Evolutionary conservation across 2,888 invertebrate species (phyloP).

Genomic region (Tanytarsus gracilentus): DNA sequence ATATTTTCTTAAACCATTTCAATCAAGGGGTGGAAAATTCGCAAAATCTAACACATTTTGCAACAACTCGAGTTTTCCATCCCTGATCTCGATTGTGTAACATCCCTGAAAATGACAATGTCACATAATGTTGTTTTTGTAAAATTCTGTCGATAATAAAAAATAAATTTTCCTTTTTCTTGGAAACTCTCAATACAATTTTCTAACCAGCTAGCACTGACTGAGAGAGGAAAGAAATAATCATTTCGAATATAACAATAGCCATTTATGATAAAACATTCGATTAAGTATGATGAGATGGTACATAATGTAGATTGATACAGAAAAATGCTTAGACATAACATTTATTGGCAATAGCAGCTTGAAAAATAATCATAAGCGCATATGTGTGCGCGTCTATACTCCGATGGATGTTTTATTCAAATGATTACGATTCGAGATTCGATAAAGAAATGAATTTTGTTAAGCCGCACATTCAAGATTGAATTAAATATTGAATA

Average conservation of each 20-base stretch:
- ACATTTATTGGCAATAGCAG: slow-evolving; percentile 1
- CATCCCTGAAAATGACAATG: background rate
- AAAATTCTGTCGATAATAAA: background rate
- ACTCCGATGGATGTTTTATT: background rate
- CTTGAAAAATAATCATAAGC: background rate
- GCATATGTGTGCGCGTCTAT: no score
- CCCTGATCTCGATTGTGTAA: background rate
- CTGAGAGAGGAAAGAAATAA: background rate
- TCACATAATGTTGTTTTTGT: background rate
- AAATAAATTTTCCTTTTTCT: background rate
- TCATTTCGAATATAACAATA: slow-evolving; percentile 14
- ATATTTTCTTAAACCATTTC: no score
- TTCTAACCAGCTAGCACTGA: background rate
- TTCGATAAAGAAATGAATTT: slow-evolving; percentile 27
- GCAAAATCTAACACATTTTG: no score
- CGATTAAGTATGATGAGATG: slow-evolving; percentile 29
- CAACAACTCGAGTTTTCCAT: no score
- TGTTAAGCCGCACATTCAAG: no score
- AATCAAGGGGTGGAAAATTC: no score
- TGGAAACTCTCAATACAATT: background rate
- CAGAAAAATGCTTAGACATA: slow-evolving; percentile 3
- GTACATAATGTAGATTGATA: slow-evolving; percentile 26
- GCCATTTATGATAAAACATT: slow-evolving; percentile 26
- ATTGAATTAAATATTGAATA: no score
- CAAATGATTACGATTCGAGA: no score